Evolutionary conservation across 1,140 invertebrate genomes (phyloP), one percentile per base, ranked within the genome.

Genomic region (Temnothorax nylanderi): DNA sequence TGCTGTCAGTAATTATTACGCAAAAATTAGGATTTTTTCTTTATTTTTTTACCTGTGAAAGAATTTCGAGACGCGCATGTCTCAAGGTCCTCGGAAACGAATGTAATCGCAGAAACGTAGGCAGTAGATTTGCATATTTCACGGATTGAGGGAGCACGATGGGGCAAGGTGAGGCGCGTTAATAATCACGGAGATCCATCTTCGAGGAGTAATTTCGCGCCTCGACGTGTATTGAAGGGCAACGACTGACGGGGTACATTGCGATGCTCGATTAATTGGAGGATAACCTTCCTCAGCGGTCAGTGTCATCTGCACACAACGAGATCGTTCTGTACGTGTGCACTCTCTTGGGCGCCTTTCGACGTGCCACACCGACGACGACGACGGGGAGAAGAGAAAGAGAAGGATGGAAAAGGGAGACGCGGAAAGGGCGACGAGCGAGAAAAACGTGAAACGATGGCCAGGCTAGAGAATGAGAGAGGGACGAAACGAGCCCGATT

Each of bases 201-300:
- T 62, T 44, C 32, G 41, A 44, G 21, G 72, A 60, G 77, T 64
- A 87, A 84, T 89, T 88, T 89, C 89, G 89, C 87, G 71, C 76
- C 84, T 89, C 49, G 85, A 86, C 85, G 76, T 77, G 74, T 75
- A 72, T 88, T 85, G 90, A 90, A 81, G 87, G 89, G 82, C 65
- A 71, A 49, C n/a, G 89, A 88, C 84, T 90, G 90, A 91, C 89
- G 58, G 62, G 62, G 10, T 77, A 81, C 85, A 86, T 58, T 87
- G 88, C 81, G 86, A 74, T 76, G 64, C 71, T 89, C 90, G 89
- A 91, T 91, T 91, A 91, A 91, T 91, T 91, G 90, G 90, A 90
- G 90, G 90, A 91, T 91, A 91, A 91, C 88, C 90, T 89, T 77
- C 88, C 76, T 82, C 89, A 81, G 77, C 90, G 90, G 89, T 91